phyloP scores from a whole-genome alignment of 2,888 invertebrate species.

The Agapostemon virescens region DNA sequence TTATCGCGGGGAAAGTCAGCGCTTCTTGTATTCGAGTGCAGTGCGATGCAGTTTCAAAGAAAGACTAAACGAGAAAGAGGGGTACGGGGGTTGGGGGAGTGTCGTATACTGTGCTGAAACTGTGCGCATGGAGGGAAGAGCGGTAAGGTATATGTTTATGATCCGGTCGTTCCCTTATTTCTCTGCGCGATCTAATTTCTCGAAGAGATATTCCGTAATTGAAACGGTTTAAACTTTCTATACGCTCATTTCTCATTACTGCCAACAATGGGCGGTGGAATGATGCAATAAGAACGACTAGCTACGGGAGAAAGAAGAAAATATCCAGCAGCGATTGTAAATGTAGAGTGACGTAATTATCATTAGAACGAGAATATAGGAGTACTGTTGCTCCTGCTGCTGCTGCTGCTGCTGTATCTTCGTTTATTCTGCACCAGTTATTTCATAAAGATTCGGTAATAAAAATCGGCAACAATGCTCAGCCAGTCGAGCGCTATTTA shows the following conservation, averaged over 20 bases:
- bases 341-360: too few relatives aligned
- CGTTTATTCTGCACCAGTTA: too few relatives aligned
- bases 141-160: not conserved
- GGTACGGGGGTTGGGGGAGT: too few relatives aligned
- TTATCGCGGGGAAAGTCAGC: conserved; percentile 23
- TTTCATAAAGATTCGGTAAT: too few relatives aligned
- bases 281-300: not conserved
- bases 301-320: not conserved
- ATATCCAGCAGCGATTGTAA: too few relatives aligned
- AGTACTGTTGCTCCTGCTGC: too few relatives aligned
- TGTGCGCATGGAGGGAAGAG: not conserved
- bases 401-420: too few relatives aligned
- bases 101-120: not conserved
- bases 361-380: too few relatives aligned
- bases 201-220: not conserved
- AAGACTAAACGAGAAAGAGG: not conserved
- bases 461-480: too few relatives aligned
- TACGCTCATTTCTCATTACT: not conserved
- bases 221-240: not conserved
- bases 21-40: not conserved
- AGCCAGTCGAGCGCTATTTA: too few relatives aligned
- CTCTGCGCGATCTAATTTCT: not conserved
- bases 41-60: conserved; percentile 1
- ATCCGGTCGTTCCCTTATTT: not conserved
- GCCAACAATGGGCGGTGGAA: not conserved